Percentiles rank a stretch among this genome's conserved stretches.
Conservation (phyloP, 2,888 invertebrate species). For the Lucinisca nassula region DNA sequence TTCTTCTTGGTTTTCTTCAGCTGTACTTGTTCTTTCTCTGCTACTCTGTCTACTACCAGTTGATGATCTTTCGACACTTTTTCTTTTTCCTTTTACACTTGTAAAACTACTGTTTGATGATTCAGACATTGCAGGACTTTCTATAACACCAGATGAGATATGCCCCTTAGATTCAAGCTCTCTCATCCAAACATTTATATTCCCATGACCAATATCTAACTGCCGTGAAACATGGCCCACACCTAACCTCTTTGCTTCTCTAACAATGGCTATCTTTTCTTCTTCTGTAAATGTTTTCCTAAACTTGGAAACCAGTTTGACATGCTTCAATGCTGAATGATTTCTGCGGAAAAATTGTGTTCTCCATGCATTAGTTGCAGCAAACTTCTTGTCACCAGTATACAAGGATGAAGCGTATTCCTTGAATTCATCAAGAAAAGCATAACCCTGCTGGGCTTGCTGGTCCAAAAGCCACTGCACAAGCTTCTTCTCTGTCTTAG, state of each 20-base stretch:
- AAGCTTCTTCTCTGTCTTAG: conserved; percentile 65
- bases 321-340: conserved; percentile 60
- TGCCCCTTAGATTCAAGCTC: conserved; percentile 38
- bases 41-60: conserved; percentile 38
- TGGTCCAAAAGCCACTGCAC: conserved; percentile 64
- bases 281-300: conserved; percentile 62
- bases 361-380: conserved; percentile 69
- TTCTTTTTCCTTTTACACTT: background rate
- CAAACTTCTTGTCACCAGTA: conserved; percentile 65
- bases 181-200: conserved; percentile 64
- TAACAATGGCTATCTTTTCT: conserved; percentile 62
- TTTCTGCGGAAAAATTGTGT: conserved; percentile 61
- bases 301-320: conserved; percentile 63
- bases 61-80: background rate
- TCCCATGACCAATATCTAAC: conserved; percentile 61
- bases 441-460: conserved; percentile 62
- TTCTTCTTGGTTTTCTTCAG: background rate
- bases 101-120: background rate
- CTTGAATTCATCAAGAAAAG: conserved; percentile 64
- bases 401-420: conserved; percentile 63
- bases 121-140: background rate
- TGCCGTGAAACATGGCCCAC: conserved; percentile 61
- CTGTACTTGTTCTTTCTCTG: background rate
- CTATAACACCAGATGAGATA: background rate
- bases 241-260: conserved; percentile 62